Base-by-base conservation (phyloP, 1,140 invertebrate species). In the Anastatus disparis region DNA sequence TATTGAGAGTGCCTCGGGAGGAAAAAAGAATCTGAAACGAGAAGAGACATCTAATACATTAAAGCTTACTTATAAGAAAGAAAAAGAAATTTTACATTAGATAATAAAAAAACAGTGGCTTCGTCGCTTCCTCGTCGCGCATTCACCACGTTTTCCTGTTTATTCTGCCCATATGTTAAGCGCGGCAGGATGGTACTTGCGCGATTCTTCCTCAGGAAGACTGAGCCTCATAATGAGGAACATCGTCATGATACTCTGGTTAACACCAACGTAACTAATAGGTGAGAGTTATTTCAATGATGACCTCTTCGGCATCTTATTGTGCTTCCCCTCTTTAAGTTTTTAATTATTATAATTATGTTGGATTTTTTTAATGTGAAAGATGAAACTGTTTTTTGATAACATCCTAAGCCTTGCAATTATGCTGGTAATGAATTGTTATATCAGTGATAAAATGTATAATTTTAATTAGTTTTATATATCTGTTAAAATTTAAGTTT, bases 151-250 rank as follows among this genome's bases (percentile, higher is more conserved):
- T 56, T 62, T 50, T 62, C 40, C 22, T 70, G 59, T 22, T 22
- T 56, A 35, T 22, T 55, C 29, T 72, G 59, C 72, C 71, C 75
- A 76, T 77, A 76, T 79, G 75, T 70, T 73, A 75, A 63, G 42
- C 62, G 42, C 38, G 48, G 52, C 55, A 77, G 61, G 56, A 81
- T 81, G 79, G 79, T 78, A 17, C 72, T 81, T 55, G 69, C 79
- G 40, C 71, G 79, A 10, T 75, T 80, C 56, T 80, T 80, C 73
- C 46, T 64, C 29, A 70, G 68, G 20, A 70, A 70, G 44, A 10
- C 40, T 17, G 61, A 70, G 26, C 20, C 3, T 26, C 68, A 46
- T 27, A 52, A 70, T 15, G 42, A 58, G 3, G 38, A 63, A 35
- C 44, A 46, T 58, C 65, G 22, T 29, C 52, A 29, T 26, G 29